A percentile compares a stretch with the other conserved stretches of the same genome.
These are phyloP conservation scores for Phalanger gymnotis DNA, from an alignment of 2,797 vertebrate genomes.

Conservation along the genomic window DNA sequence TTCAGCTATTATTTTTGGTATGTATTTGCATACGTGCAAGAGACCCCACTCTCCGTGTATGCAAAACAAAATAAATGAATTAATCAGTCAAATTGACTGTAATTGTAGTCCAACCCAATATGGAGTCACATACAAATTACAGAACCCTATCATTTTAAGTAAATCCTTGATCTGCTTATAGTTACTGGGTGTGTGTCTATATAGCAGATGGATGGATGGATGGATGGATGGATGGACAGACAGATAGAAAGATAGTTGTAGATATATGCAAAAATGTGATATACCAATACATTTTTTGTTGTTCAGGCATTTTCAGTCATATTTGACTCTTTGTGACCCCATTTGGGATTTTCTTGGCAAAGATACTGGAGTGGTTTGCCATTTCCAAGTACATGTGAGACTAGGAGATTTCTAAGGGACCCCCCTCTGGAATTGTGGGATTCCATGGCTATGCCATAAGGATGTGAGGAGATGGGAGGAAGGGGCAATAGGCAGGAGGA, in stretches of 20 bases:
- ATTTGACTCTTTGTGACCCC: neutral
- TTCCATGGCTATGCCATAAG: neutral
- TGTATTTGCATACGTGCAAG: conserved; percentile 55
- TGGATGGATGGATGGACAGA: too few relatives aligned
- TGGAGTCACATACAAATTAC: neutral
- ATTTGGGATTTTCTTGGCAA: neutral
- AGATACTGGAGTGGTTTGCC: neutral
- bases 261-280: neutral
- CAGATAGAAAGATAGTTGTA: too few relatives aligned
- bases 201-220: too few relatives aligned
- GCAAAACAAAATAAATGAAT: conserved; percentile 46
- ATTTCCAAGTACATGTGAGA: neutral
- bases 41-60: neutral
- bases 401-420: neutral
- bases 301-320: neutral
- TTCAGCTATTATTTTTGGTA: conserved; percentile 25
- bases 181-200: neutral
- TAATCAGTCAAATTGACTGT: conserved; percentile 21
- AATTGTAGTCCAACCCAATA: neutral
- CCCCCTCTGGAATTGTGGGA: neutral
- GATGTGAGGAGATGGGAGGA: neutral
- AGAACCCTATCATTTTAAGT: neutral
- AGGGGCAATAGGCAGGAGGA: neutral
- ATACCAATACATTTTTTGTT: neutral
- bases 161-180: neutral